A percentile compares a stretch with the other conserved stretches of the same genome.
Conservation (phyloP, 2,888 invertebrate species). For the Xanthia icteritia region DNA sequence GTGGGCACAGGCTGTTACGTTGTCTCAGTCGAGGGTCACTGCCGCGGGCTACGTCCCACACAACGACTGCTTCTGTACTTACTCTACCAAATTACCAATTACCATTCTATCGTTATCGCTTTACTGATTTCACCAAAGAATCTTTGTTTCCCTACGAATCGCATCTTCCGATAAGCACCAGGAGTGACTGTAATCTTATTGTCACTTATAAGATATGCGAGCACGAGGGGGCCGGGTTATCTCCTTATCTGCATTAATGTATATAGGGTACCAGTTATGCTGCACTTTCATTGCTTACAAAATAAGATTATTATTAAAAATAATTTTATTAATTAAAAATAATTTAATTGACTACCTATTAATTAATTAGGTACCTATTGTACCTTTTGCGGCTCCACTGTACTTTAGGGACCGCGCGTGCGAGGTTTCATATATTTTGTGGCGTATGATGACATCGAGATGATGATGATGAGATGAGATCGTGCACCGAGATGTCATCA, state of each 20-base stretch:
- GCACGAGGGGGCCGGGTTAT: slow-evolving; percentile 34
- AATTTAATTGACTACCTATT: neutral
- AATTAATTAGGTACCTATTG: neutral
- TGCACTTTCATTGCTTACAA: neutral
- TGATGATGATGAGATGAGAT: too few relatives aligned
- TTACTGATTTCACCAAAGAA: slow-evolving; percentile 39
- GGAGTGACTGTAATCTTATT: slow-evolving; percentile 19
- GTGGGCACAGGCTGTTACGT: neutral
- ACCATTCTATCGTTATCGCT: slow-evolving; percentile 40
- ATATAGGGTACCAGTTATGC: slow-evolving; percentile 5
- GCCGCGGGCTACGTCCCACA: neutral
- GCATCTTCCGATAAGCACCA: slow-evolving; percentile 20
- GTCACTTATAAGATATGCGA: neutral
- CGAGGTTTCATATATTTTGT: too few relatives aligned
- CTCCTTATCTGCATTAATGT: slow-evolving; percentile 16
- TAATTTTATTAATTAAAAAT: neutral
- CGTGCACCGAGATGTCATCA: too few relatives aligned
- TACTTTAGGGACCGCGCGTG: too few relatives aligned
- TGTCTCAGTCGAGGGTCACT: neutral
- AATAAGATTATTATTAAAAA: too few relatives aligned
- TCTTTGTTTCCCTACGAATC: slow-evolving; percentile 45
- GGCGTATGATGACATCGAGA: too few relatives aligned
- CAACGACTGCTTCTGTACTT: slow-evolving; percentile 27
- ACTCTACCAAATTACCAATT: slow-evolving; percentile 10
- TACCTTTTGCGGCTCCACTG: too few relatives aligned